These are phyloP conservation scores for Holothuria leucospilota DNA, from an alignment of 53 echinoderm and acorn worm species.

Conservation along the genomic window DNA sequence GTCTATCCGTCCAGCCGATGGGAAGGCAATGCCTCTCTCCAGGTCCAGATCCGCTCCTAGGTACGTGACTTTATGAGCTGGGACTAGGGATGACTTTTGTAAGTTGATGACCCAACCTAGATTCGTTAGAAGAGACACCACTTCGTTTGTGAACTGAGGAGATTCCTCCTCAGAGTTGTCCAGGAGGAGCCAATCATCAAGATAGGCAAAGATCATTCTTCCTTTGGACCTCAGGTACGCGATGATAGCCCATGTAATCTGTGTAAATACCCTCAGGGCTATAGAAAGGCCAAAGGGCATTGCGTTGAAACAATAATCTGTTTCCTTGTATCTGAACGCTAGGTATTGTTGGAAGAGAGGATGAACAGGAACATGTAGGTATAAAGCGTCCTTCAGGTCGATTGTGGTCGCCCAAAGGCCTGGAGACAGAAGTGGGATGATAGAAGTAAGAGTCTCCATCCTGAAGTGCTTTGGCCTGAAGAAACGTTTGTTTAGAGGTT, in stretches of 20 bases:
- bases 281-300: slow-evolving; percentile 65
- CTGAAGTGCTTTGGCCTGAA: no score
- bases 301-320: background rate
- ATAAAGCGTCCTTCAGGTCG: no score
- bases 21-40: background rate
- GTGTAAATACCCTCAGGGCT: slow-evolving; percentile 26
- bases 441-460: no score
- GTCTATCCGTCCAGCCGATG: background rate
- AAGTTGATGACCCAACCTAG: background rate
- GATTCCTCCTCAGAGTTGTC: background rate
- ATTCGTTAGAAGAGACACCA: background rate
- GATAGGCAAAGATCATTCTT: slow-evolving; percentile 43
- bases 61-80: background rate
- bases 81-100: background rate
- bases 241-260: background rate
- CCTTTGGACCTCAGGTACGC: slow-evolving; percentile 5
- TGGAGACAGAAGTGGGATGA: no score
- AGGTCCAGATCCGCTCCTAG: slow-evolving; percentile 9
- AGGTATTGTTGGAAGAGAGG: no score
- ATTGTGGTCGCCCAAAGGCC: no score
- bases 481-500: no score
- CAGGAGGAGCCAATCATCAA: slow-evolving; percentile 68
- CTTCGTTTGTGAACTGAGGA: background rate
- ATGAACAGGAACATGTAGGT: no score
- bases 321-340: no score